Evolutionary conservation across 2,888 invertebrate species (phyloP), one percentile per base, ranked within the genome.

Genomic region (Leucozona laternaria): DNA sequence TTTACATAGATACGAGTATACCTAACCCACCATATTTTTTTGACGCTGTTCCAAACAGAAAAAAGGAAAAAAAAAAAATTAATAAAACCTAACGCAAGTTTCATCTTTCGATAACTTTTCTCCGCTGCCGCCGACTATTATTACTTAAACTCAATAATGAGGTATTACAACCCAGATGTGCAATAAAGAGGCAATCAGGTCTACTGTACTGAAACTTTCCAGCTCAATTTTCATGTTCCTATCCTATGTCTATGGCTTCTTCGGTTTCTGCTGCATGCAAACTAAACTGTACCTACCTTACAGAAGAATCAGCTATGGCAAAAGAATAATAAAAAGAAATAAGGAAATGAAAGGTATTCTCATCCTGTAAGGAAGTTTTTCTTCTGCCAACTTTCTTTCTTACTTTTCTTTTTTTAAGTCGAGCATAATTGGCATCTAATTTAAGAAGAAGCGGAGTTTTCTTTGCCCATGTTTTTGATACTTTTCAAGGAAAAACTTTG

Each of bases 111-210:
- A 66, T 82, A 82, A 78, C 64, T 82, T 82, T 82, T 25, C 57
- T 64, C 28, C 37, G 43, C 62, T 62, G 43, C 62, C 70, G n/a
- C 20, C 78, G 64, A 75, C 81, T 75, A 78, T 86, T 86, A 86
- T 86, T 86, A 82, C 82, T 71, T 75, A 73, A 78, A 79, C 82
- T 75, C 82, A 86, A 82, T 86, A 86, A 86, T 86, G 86, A 82
- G 86, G 78, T 82, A 82, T 81, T 86, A 86, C 86, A 86, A 72
- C 86, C 78, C 86, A 82, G 86, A 82, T 82, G 86, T 86, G 86
- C 82, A 82, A 86, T 86, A 82, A 86, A 82, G 79, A 82, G 78
- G 64, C 86, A 86, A 86, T 86, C 86, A 82, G 79, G 86, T 79
- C 75, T 78, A 45, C 70, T 40, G 57, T 78, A 45, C 70, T 40